Evolutionary conservation across 2,113 vertebrate species (phyloP).

Genomic region (Hiodon alosoides): DNA sequence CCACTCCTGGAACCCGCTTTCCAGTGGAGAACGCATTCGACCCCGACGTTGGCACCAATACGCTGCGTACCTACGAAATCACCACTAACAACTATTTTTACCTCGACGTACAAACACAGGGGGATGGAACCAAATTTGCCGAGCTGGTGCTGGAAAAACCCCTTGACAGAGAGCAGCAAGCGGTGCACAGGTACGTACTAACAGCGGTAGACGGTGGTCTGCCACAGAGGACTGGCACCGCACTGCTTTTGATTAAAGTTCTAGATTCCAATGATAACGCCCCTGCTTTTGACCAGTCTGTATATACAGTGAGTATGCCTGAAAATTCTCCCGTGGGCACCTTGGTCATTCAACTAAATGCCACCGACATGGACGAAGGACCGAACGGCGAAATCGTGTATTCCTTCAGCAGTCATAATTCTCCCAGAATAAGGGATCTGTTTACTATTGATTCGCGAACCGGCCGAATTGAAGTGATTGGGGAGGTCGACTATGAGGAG

Average conservation of each 20-base stretch:
- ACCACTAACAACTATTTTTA: slow-evolving; percentile 92
- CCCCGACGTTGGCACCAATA: slow-evolving; percentile 93
- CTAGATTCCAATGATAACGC: slow-evolving; percentile 97
- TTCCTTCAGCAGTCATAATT: slow-evolving; percentile 90
- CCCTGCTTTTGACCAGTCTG: slow-evolving; percentile 89
- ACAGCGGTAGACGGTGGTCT: slow-evolving; percentile 91
- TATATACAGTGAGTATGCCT: slow-evolving; percentile 83
- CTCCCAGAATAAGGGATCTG: slow-evolving; percentile 78
- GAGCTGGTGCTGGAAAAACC: slow-evolving; percentile 92
- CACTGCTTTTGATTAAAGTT: slow-evolving; percentile 89
- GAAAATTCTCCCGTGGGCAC: slow-evolving; percentile 92
- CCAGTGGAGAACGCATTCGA: slow-evolving; percentile 95
- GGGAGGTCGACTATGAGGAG: slow-evolving; percentile 93
- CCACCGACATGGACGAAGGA: slow-evolving; percentile 92
- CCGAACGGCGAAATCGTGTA: slow-evolving; percentile 94
- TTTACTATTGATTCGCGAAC: slow-evolving; percentile 76
- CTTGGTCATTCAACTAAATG: slow-evolving; percentile 87
- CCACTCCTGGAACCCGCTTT: slow-evolving; percentile 91
- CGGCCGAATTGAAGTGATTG: slow-evolving; percentile 83
- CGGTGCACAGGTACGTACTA: slow-evolving; percentile 92
- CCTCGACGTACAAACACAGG: slow-evolving; percentile 93
- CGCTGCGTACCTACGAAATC: slow-evolving; percentile 88
- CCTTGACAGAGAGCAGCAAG: slow-evolving; percentile 92
- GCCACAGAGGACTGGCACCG: slow-evolving; percentile 87
- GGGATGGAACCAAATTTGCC: slow-evolving; percentile 90